A percentile compares a stretch with the other conserved stretches of the same genome.
Evolutionary conservation across 2,888 invertebrate species (phyloP).

Genomic region (Thera britannica): DNA sequence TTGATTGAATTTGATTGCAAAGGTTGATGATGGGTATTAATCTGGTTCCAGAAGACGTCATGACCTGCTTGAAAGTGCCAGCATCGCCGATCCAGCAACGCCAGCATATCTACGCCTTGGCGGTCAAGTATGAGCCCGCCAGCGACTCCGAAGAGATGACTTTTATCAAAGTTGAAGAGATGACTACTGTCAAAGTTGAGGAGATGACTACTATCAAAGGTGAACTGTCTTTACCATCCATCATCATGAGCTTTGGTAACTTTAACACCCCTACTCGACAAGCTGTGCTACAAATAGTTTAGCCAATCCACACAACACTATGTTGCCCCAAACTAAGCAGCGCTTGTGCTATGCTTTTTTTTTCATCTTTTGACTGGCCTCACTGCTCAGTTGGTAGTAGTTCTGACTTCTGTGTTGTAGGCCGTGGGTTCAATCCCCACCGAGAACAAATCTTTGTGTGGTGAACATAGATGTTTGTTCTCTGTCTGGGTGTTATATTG

Average conservation of each 20-base stretch:
- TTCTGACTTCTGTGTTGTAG: too few relatives aligned
- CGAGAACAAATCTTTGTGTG: too few relatives aligned
- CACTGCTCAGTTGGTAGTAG: too few relatives aligned
- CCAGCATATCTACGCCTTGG: conserved; percentile 49
- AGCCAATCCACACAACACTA: too few relatives aligned
- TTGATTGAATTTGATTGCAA: too few relatives aligned
- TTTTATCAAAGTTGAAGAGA: conserved; percentile 29
- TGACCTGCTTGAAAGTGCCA: conserved; percentile 21
- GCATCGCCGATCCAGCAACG: conserved; percentile 28
- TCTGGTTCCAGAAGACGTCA: conserved; percentile 12
- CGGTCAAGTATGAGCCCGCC: conserved; percentile 41
- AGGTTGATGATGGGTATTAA: neutral
- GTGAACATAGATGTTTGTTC: too few relatives aligned
- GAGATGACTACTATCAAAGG: conserved; percentile 24
- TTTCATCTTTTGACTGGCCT: too few relatives aligned
- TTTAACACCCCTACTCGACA: neutral
- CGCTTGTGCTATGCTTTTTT: too few relatives aligned
- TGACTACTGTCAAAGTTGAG: conserved; percentile 24
- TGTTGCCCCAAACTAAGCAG: too few relatives aligned
- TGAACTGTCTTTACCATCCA: neutral
- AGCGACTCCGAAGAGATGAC: conserved; percentile 33
- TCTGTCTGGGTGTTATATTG: too few relatives aligned
- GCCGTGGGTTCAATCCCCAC: too few relatives aligned
- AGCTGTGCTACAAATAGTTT: too few relatives aligned
- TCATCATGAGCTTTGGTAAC: neutral